Conservation (phyloP, 1,140 invertebrate genomes). For the Laodelphax striatellus region DNA sequence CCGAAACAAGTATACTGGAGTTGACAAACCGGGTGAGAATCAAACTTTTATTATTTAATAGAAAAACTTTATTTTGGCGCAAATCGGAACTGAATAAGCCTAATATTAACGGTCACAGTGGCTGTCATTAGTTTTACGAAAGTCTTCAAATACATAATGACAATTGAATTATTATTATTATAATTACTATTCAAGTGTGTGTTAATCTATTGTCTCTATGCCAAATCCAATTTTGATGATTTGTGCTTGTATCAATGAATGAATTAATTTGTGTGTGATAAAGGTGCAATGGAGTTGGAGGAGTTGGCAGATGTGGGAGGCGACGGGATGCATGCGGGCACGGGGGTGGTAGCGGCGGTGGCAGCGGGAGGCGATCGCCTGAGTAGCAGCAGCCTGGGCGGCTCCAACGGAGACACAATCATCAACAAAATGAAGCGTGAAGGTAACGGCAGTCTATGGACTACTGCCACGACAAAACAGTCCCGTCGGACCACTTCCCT, state of each 20-base stretch:
- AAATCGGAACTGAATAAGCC: too few species aligned
- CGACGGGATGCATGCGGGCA: constrained; percentile 30
- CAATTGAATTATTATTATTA: too few species aligned
- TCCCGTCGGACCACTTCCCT: constrained; percentile 85
- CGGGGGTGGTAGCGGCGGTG: background rate
- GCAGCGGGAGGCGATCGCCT: background rate
- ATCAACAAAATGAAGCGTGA: constrained; percentile 35
- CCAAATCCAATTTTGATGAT: too few species aligned
- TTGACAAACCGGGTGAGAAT: constrained; percentile 72
- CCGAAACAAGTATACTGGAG: constrained; percentile 77
- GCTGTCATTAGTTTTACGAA: too few species aligned
- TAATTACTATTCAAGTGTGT: too few species aligned
- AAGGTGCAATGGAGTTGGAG: constrained; percentile 42
- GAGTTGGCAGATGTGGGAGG: constrained; percentile 45
- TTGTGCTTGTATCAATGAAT: too few species aligned
- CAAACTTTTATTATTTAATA: too few species aligned
- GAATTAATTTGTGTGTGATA: too few species aligned
- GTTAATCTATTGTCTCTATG: too few species aligned
- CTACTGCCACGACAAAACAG: constrained; percentile 44
- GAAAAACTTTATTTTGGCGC: too few species aligned
- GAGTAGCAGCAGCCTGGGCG: background rate
- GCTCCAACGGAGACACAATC: background rate
- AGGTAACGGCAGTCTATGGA: constrained; percentile 38
- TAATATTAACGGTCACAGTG: too few species aligned
- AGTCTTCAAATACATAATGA: too few species aligned